A percentile compares a stretch with the other conserved stretches of the same genome.
These are phyloP conservation scores for Pelobates cultripes DNA, from an alignment of 2,797 vertebrate species.

Conservation along the genomic window DNA sequence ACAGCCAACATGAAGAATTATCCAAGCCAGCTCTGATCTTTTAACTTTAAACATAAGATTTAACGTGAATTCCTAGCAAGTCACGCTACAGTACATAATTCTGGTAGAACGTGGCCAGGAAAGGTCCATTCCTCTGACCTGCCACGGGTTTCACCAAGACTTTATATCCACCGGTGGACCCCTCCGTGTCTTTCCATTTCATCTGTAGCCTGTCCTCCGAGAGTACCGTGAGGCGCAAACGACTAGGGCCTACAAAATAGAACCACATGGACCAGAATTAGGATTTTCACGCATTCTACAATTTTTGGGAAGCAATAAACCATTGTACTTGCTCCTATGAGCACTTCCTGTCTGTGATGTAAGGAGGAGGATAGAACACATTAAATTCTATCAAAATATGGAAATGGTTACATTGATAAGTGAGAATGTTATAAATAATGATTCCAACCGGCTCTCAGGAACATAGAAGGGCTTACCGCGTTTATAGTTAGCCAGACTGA, in stretches of 20 bases:
- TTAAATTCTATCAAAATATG: no score
- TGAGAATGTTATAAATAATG: no score
- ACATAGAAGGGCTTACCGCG: no score
- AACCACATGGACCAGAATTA: not conserved
- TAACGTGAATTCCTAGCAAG: no score
- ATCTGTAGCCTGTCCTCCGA: conserved; percentile 91
- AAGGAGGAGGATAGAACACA: not conserved
- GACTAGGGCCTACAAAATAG: conserved; percentile 61
- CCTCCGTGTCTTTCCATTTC: conserved; percentile 89
- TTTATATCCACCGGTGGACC: conserved; percentile 84
- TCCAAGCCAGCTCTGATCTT: no score
- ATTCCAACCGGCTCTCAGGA: no score
- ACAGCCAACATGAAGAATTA: no score
- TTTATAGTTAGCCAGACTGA: no score
- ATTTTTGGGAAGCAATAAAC: not conserved
- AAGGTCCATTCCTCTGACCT: conserved; percentile 67
- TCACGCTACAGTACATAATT: no score
- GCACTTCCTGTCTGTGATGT: not conserved
- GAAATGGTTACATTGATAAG: no score
- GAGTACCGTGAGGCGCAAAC: conserved; percentile 83
- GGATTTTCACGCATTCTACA: not conserved
- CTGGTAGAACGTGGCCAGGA: no score
- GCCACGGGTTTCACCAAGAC: conserved; percentile 87
- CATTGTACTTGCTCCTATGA: not conserved
- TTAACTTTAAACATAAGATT: no score